Conservation (phyloP, 1,140 invertebrate species). For the Sminthurides bifidus region DNA sequence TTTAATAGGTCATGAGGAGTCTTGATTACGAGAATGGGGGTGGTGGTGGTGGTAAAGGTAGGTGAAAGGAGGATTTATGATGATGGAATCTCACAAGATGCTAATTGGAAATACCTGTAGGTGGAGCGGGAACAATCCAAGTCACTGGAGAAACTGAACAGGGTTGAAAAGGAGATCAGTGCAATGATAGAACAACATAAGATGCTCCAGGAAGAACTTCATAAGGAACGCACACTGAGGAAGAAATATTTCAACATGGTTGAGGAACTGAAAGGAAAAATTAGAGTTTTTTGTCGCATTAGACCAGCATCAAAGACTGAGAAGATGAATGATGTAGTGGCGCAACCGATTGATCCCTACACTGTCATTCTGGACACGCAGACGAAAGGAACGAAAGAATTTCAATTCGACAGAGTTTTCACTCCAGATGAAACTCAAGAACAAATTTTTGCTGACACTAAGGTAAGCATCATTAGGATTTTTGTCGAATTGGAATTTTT, state of each 20-base stretch:
- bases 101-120: no score
- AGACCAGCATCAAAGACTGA: slow-evolving; percentile 29
- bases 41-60: no score
- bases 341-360: slow-evolving; percentile 31
- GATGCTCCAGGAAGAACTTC: slow-evolving; percentile 39
- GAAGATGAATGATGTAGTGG: slow-evolving; percentile 21
- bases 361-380: slow-evolving; percentile 30
- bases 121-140: slow-evolving; percentile 29
- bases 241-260: slow-evolving; percentile 45
- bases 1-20: no score
- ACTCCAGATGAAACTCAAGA: slow-evolving; percentile 51
- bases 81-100: no score
- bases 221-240: slow-evolving; percentile 39
- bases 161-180: slow-evolving; percentile 30
- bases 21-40: no score
- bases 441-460: slow-evolving; percentile 42
- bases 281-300: slow-evolving; percentile 40
- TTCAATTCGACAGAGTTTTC: slow-evolving; percentile 71
- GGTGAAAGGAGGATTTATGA: no score
- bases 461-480: slow-evolving; percentile 17
- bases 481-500: no score
- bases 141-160: slow-evolving; percentile 26
- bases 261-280: slow-evolving; percentile 45
- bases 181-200: slow-evolving; percentile 35
- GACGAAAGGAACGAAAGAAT: slow-evolving; percentile 41